Evolutionary conservation across 2,888 invertebrate species (phyloP).

Genomic region (Sipunculus nudus): DNA sequence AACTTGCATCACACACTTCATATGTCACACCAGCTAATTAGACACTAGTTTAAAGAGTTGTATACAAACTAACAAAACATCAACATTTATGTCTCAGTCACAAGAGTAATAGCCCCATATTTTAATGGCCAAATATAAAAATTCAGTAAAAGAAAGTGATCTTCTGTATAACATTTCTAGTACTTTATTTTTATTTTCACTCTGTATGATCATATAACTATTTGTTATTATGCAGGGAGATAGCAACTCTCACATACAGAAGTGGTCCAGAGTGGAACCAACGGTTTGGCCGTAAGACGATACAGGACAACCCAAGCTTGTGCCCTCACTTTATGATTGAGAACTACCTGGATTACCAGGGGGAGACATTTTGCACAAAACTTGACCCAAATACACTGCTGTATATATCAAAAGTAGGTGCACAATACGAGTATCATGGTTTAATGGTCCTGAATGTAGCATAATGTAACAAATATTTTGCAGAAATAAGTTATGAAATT

Average conservation of each 20-base stretch:
- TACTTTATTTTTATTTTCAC: not conserved
- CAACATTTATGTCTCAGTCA: too few relatives aligned
- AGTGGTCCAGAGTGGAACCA: constrained; percentile 65
- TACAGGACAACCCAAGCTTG: constrained; percentile 49
- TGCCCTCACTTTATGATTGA: constrained; percentile 65
- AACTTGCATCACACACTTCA: too few relatives aligned
- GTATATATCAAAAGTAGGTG: constrained; percentile 63
- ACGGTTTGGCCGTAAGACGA: constrained; percentile 58
- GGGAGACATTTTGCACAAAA: constrained; percentile 62
- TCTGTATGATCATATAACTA: not conserved
- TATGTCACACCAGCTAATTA: too few relatives aligned
- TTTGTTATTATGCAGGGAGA: constrained; percentile 49
- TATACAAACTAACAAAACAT: too few relatives aligned
- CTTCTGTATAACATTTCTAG: not conserved
- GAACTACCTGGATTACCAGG: constrained; percentile 64
- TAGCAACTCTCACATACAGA: constrained; percentile 64
- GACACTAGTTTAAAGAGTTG: too few relatives aligned
- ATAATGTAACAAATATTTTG: too few relatives aligned
- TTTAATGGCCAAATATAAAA: too few relatives aligned
- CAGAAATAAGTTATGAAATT: too few relatives aligned
- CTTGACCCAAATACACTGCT: constrained; percentile 65
- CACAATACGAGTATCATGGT: too few relatives aligned
- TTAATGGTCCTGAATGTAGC: too few relatives aligned
- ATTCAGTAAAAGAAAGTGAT: too few relatives aligned
- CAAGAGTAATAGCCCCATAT: too few relatives aligned